A percentile compares a stretch with the other conserved stretches of the same genome.
Conservation (phyloP, 2,113 vertebrate species). For the Brienomyrus longianalis region DNA sequence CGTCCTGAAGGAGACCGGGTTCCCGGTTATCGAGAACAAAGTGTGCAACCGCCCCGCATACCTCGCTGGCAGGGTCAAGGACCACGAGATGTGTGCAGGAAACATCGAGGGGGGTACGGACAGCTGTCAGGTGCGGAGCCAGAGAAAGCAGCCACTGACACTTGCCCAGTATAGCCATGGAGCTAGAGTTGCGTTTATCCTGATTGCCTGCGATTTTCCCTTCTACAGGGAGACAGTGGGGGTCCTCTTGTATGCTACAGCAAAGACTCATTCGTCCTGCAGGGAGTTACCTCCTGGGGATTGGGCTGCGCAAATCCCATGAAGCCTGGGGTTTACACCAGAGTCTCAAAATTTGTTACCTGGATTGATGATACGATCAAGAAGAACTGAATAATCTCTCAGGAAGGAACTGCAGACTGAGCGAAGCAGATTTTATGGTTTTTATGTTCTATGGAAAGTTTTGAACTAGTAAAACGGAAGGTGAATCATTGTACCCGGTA, state of each 20-base stretch:
- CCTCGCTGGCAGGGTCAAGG: conserved; percentile 65
- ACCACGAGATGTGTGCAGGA: conserved; percentile 80
- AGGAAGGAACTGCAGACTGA: neutral
- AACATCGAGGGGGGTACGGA: conserved; percentile 76
- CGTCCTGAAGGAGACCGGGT: conserved; percentile 78
- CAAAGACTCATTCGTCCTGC: conserved; percentile 74
- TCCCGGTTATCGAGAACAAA: conserved; percentile 91
- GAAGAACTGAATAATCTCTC: conserved; percentile 24
- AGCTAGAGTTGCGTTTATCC: neutral
- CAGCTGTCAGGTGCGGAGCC: conserved; percentile 80
- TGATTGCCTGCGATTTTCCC: conserved; percentile 9
- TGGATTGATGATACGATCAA: conserved; percentile 71
- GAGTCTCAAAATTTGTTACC: conserved; percentile 72
- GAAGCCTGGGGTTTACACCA: conserved; percentile 90
- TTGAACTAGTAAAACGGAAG: neutral
- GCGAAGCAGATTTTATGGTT: neutral
- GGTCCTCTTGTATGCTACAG: conserved; percentile 81
- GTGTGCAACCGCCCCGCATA: conserved; percentile 77
- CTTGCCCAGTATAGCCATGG: neutral
- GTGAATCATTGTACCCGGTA: neutral
- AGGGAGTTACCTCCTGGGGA: conserved; percentile 96
- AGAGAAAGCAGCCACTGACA: neutral
- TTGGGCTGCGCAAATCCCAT: conserved; percentile 84
- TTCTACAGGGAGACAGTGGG: conserved; percentile 85
- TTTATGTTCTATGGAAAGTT: neutral